Base-by-base conservation (phyloP, 2,888 invertebrate species). In the Eristalis arbustorum region DNA sequence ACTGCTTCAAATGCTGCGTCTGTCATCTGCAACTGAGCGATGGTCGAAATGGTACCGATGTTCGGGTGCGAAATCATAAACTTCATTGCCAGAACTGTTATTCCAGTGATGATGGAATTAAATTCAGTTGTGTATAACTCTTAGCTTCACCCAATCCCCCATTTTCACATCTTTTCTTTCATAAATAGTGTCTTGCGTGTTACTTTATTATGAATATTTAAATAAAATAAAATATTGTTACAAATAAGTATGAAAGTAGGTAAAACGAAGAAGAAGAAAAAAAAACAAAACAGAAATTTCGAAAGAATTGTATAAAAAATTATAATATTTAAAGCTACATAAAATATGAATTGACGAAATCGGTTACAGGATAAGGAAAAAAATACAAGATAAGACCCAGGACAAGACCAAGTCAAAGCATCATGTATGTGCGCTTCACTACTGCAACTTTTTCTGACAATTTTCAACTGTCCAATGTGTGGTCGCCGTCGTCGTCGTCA, bases 41-140 rank as follows among this genome's bases (percentile, higher is more conserved):
- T 93, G 98, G 98, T 22, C 94, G 96, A 84, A 97, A 97, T 92
- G 99, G 99, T 88, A 98, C 98, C 18, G 99, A 99, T 94, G 99
- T 99, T 76, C 95, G 99, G 90, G 98, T 99, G 81, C 95, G 98
- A 89, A 96, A 96, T 93, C 95, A 96, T 91, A 96, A 97, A 91
- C 95, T 99, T 90, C 98, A 99, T 94, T 99, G 99, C 94, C 97
- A 97, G 93, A 97, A 98, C 94, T 99, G 99, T 94, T 98, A 98
- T 94, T 98, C 98, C 90, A 98, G 97, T 92, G 98, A 98, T 93
- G 98, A 98, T 94, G 98, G 98, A 90, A 94, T 96, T 90, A 96
- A 97, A 93, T 97, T 97, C 94, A 96, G 96, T 93, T 96, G 96
- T 92, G 97, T 97, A 88, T 96, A 94, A 93, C 71, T 73, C 62